phyloP scores from a whole-genome alignment of 2,888 invertebrate species.

The Erannis defoliaria region DNA sequence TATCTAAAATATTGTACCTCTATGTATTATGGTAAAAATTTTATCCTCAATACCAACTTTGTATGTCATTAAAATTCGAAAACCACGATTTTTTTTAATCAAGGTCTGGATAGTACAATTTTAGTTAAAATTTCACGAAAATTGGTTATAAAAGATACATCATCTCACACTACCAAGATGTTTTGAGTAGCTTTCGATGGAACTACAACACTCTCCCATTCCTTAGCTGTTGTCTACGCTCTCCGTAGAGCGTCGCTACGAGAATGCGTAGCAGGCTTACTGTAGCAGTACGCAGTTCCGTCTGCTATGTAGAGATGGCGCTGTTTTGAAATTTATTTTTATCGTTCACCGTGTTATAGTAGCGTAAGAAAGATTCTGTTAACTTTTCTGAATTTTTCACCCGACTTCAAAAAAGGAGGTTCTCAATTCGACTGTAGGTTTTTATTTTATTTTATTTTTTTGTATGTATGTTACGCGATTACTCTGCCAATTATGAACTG shows the following conservation, averaged over 20 bases:
- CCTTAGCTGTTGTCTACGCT: conserved; percentile 28
- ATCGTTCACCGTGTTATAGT: neutral
- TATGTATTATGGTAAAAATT: too few relatives aligned
- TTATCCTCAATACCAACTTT: too few relatives aligned
- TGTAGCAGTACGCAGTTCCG: conserved; percentile 45
- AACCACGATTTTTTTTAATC: too few relatives aligned
- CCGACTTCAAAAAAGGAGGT: too few relatives aligned
- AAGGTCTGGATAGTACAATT: too few relatives aligned
- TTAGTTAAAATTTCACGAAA: neutral
- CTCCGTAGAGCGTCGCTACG: conserved; percentile 52
- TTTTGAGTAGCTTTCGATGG: neutral
- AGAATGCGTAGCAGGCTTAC: conserved; percentile 35
- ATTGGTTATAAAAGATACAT: neutral
- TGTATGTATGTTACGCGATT: too few relatives aligned
- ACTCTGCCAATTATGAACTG: too few relatives aligned
- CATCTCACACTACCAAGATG: neutral
- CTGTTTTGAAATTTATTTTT: conserved; percentile 15
- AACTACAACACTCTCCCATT: conserved; percentile 12
- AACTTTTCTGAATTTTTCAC: too few relatives aligned
- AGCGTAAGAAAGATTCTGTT: neutral
- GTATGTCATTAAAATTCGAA: neutral
- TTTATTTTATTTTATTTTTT: too few relatives aligned
- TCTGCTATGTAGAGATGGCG: conserved; percentile 41
- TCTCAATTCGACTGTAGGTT: too few relatives aligned
- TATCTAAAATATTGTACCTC: too few relatives aligned